These are phyloP conservation scores for Lithosia quadra DNA, from an alignment of 2,888 invertebrate species.

Conservation along the genomic window DNA sequence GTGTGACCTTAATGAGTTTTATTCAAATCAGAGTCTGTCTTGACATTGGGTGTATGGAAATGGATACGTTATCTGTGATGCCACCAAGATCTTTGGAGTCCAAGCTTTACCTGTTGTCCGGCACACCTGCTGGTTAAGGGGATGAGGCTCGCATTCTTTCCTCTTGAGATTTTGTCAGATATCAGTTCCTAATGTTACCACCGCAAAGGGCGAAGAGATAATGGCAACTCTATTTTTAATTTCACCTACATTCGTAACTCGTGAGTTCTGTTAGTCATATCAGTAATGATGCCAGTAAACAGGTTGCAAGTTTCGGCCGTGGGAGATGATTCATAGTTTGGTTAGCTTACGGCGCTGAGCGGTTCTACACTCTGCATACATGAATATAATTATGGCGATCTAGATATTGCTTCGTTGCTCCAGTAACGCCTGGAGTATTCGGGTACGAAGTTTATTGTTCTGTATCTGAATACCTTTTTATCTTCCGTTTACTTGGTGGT, in stretches of 20 bases:
- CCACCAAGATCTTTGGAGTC: no score
- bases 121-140: no score
- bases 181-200: background rate
- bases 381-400: conserved; percentile 1
- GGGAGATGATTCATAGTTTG: conserved; percentile 16
- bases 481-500: background rate
- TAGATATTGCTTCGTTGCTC: background rate
- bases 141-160: no score
- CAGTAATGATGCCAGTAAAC: conserved; percentile 13
- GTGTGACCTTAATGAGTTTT: no score
- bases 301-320: conserved; percentile 10
- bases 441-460: no score
- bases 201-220: background rate
- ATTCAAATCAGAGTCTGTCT: no score
- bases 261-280: conserved; percentile 12
- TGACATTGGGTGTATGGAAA: no score
- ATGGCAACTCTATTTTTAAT: background rate
- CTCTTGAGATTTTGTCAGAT: no score
- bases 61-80: no score
- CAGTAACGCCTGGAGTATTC: background rate
- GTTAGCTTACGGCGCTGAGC: background rate
- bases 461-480: no score
- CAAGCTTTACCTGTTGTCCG: no score
- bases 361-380: background rate
- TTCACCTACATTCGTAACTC: background rate